These are phyloP conservation scores for Thunnus maccoyii DNA, from an alignment of 2,113 vertebrate species.

Conservation along the genomic window DNA sequence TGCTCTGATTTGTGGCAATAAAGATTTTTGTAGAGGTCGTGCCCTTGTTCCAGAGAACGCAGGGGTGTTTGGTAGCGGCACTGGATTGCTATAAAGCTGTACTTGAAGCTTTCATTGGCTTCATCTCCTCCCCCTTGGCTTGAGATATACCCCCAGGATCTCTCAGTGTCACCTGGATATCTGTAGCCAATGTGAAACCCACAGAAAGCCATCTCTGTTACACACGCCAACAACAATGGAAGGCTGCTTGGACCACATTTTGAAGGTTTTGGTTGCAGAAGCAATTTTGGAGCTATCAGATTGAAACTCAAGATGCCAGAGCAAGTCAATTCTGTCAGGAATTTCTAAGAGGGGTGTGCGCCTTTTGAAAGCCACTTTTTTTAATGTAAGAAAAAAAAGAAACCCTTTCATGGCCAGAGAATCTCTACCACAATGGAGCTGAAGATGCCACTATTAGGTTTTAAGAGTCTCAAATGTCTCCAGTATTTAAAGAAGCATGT, in stretches of 20 bases:
- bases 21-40: slow-evolving; percentile 46
- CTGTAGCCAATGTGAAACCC: slow-evolving; percentile 61
- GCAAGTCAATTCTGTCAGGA: slow-evolving; percentile 75
- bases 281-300: slow-evolving; percentile 82
- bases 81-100: slow-evolving; percentile 46
- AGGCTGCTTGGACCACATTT: slow-evolving; percentile 52
- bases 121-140: slow-evolving; percentile 14
- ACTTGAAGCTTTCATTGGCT: slow-evolving; percentile 59
- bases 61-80: slow-evolving; percentile 47
- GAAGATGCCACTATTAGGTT: slow-evolving; percentile 62
- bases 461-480: slow-evolving; percentile 62
- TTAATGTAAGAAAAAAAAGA: slow-evolving; percentile 49
- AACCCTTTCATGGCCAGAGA: slow-evolving; percentile 51
- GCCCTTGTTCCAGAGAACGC: slow-evolving; percentile 38
- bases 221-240: slow-evolving; percentile 61
- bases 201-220: slow-evolving; percentile 69
- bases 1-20: slow-evolving; percentile 45
- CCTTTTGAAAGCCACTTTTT: slow-evolving; percentile 68
- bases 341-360: slow-evolving; percentile 64
- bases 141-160: slow-evolving; percentile 52
- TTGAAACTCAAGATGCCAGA: slow-evolving; percentile 80
- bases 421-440: slow-evolving; percentile 41
- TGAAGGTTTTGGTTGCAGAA: slow-evolving; percentile 76
- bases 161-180: slow-evolving; percentile 61
- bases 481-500: slow-evolving; percentile 39